phyloP scores from a whole-genome alignment of 2,113 vertebrate species.

The Tichodroma muraria region DNA sequence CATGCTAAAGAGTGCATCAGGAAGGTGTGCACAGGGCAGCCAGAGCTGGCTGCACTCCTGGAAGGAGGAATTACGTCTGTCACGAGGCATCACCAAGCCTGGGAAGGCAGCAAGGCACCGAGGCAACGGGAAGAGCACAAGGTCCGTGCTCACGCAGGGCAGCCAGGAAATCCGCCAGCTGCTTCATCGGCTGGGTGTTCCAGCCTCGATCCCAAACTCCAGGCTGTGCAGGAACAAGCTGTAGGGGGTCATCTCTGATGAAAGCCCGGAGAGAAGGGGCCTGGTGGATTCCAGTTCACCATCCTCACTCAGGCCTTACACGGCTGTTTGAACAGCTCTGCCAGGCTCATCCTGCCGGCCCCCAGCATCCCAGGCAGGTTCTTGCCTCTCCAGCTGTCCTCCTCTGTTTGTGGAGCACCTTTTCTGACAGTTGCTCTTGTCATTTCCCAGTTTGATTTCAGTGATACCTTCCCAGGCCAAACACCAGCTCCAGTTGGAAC shows the following conservation, averaged over 20 bases:
- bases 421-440: neutral
- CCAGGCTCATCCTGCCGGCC: neutral
- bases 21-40: neutral
- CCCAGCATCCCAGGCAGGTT: neutral
- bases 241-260: neutral
- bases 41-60: neutral
- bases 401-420: neutral
- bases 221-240: neutral
- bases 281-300: neutral
- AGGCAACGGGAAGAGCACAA: too few species aligned
- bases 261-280: neutral
- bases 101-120: neutral
- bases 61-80: neutral
- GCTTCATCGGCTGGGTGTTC: neutral
- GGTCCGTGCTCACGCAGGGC: neutral
- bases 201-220: neutral
- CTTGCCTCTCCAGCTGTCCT: neutral
- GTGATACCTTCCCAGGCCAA: neutral
- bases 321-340: neutral
- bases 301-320: neutral
- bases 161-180: neutral
- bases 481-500: neutral
- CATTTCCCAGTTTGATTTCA: neutral
- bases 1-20: neutral
- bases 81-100: accelerated